phyloP scores from a whole-genome alignment of 2,113 vertebrate species.

The Petromus typicus region DNA sequence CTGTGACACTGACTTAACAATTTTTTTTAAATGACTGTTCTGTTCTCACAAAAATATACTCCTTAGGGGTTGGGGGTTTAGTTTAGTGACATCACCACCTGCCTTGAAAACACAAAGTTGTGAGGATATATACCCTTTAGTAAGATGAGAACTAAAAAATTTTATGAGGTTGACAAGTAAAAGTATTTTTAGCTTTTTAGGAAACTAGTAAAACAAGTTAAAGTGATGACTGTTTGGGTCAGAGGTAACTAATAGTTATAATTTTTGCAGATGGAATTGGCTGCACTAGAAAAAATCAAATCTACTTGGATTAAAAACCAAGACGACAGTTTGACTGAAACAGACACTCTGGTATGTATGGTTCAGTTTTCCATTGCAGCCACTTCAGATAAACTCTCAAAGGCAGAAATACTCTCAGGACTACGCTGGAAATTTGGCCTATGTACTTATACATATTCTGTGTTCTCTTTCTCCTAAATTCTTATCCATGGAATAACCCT shows the following conservation, averaged over 20 bases:
- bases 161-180: background rate
- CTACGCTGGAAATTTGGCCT: background rate
- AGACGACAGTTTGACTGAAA: slow-evolving; percentile 90
- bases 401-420: background rate
- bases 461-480: background rate
- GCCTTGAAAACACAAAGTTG: too few species aligned
- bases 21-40: too few species aligned
- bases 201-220: background rate
- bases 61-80: too few species aligned
- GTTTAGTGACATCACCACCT: too few species aligned
- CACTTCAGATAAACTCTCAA: background rate
- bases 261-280: slow-evolving; percentile 82
- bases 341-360: slow-evolving; percentile 88
- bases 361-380: background rate
- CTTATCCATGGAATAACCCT: background rate
- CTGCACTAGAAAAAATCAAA: slow-evolving; percentile 90
- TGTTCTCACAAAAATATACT: too few species aligned
- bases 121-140: too few species aligned
- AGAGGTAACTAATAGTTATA: slow-evolving; percentile 21
- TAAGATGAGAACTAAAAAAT: slow-evolving; percentile 24
- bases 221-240: background rate
- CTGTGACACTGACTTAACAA: too few species aligned
- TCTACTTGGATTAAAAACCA: slow-evolving; percentile 90
- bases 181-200: slow-evolving; percentile 29
- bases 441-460: background rate